Conservation (phyloP, 2,888 invertebrate genomes). For the Drosophila robusta region DNA sequence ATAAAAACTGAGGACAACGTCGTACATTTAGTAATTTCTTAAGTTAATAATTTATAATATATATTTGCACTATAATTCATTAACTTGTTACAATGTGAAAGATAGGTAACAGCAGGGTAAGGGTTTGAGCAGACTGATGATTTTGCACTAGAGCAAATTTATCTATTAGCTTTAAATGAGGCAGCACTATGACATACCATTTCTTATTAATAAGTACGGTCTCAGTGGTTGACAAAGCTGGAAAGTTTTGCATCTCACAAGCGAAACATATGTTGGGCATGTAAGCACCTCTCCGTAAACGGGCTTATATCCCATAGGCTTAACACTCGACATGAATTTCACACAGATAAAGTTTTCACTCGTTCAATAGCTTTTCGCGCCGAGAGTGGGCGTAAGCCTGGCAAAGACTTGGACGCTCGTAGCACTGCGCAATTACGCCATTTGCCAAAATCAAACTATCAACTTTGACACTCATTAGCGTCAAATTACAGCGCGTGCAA, state of each 20-base stretch:
- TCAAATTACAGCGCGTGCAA: conserved; percentile 72
- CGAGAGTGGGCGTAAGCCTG: conserved; percentile 28
- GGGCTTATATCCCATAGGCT: not conserved
- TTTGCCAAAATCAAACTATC: conserved; percentile 77
- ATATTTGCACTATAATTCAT: too few relatives aligned
- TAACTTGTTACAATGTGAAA: too few relatives aligned
- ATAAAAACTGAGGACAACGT: too few relatives aligned
- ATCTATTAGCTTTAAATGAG: too few relatives aligned
- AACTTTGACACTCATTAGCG: conserved; percentile 81
- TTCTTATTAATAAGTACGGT: too few relatives aligned
- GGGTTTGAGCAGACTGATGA: too few relatives aligned
- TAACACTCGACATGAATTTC: not conserved
- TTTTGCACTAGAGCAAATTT: too few relatives aligned
- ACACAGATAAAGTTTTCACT: not conserved
- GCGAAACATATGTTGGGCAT: not conserved
- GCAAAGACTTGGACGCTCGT: conserved; percentile 10
- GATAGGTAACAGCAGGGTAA: too few relatives aligned
- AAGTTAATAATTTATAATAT: too few relatives aligned
- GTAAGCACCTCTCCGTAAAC: not conserved
- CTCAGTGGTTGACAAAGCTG: not conserved
- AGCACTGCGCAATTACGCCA: conserved; percentile 60
- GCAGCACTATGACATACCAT: too few relatives aligned
- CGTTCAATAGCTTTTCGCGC: not conserved
- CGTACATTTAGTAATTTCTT: too few relatives aligned
- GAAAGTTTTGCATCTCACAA: not conserved